Conservation (phyloP, 2,113 vertebrate species). For the Regulus satrapa region DNA sequence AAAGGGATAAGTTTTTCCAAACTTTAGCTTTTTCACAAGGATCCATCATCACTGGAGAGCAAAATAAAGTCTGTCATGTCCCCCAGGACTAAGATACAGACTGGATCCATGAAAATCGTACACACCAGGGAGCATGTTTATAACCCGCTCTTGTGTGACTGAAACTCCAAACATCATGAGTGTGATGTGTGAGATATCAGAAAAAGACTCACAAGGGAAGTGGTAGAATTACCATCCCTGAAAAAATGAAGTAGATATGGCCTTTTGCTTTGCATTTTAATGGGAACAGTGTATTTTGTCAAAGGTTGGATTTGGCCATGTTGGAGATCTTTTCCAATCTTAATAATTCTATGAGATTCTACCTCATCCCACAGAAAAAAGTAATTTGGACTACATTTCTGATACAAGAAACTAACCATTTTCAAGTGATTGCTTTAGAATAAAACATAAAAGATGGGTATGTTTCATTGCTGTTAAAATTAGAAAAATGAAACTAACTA, state of each 20-base stretch:
- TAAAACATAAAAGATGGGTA: background rate
- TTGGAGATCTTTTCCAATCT: background rate
- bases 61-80: background rate
- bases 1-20: background rate
- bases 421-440: background rate
- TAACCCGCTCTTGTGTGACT: background rate
- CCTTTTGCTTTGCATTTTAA: background rate
- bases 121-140: fast-evolving
- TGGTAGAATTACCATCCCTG: background rate
- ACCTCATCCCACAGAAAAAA: background rate
- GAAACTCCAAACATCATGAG: background rate
- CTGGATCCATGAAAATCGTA: background rate
- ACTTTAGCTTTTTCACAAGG: background rate
- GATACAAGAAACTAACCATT: background rate
- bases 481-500: background rate
- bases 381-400: background rate
- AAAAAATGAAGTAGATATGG: background rate
- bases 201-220: background rate
- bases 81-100: background rate
- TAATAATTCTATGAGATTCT: background rate
- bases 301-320: background rate
- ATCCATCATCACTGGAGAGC: background rate
- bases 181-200: fast-evolving
- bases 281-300: background rate
- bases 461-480: background rate